Percentiles rank a stretch among this genome's conserved stretches.
Evolutionary conservation across 2,888 invertebrate species (phyloP).

Genomic region (Rotaria magnacalcarata): DNA sequence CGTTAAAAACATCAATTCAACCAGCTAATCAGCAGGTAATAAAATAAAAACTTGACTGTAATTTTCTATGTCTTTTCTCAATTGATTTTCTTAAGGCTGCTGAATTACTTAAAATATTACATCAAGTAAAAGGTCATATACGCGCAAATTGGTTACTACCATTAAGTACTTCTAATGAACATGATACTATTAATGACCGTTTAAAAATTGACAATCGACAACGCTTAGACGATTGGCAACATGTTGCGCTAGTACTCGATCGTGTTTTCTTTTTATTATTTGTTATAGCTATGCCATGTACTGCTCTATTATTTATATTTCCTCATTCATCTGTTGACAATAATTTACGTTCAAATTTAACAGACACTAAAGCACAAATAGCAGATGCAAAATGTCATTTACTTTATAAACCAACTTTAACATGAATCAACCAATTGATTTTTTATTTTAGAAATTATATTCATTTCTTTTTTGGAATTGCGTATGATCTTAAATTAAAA

Average conservation of each 20-base stretch:
- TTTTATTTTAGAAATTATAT: too few relatives aligned
- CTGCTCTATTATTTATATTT: not conserved
- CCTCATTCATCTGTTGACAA: not conserved
- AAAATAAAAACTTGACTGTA: not conserved
- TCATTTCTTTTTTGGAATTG: too few relatives aligned
- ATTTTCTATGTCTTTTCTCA: too few relatives aligned
- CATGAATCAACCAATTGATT: not conserved
- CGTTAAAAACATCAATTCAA: not conserved
- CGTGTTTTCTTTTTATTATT: not conserved
- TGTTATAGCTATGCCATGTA: constrained; percentile 25
- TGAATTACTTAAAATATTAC: constrained; percentile 3
- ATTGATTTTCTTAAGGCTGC: not conserved
- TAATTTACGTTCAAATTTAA: not conserved
- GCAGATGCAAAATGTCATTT: not conserved
- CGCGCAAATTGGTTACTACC: not conserved
- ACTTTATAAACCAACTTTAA: not conserved
- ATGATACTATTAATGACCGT: not conserved
- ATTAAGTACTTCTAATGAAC: not conserved
- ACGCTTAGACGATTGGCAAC: constrained; percentile 35
- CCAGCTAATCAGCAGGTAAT: not conserved
- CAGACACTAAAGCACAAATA: not conserved
- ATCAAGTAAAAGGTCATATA: not conserved
- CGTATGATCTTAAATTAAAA: too few relatives aligned
- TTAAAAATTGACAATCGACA: constrained; percentile 1
- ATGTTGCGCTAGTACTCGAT: constrained; percentile 32